Conservation (phyloP, 2,888 invertebrate genomes). For the Druceiella hillmani region DNA sequence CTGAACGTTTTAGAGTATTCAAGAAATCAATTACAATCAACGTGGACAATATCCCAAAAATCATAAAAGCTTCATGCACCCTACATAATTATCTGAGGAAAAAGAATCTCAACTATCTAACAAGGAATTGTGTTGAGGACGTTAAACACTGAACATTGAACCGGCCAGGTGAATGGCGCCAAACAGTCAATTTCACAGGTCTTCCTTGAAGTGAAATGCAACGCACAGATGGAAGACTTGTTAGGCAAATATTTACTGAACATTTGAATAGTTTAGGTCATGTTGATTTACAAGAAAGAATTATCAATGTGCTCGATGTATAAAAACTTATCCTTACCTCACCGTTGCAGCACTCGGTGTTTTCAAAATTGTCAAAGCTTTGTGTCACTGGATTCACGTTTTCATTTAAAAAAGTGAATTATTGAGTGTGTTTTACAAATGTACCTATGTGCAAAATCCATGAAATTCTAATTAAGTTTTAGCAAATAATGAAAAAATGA, state of each 20-base stretch:
- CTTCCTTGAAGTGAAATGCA: slow-evolving; percentile 10
- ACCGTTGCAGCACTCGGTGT: not conserved
- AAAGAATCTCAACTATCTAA: not conserved
- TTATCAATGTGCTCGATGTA: slow-evolving; percentile 2
- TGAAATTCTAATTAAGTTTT: too few species aligned
- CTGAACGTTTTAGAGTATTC: slow-evolving; percentile 12
- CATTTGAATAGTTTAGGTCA: slow-evolving; percentile 11
- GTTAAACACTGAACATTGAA: not conserved
- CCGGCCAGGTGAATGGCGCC: slow-evolving; percentile 15
- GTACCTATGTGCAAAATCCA: too few species aligned
- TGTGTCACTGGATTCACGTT: not conserved
- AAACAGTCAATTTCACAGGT: slow-evolving; percentile 11
- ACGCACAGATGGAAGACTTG: slow-evolving; percentile 12
- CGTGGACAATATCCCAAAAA: not conserved
- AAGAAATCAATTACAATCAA: slow-evolving; percentile 11
- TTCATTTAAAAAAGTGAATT: not conserved
- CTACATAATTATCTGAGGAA: not conserved
- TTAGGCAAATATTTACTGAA: slow-evolving; percentile 12
- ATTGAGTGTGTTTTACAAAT: too few species aligned
- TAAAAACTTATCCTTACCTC: not conserved
- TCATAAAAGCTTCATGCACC: not conserved
- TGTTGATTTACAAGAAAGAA: slow-evolving; percentile 12
- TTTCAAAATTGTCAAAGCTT: not conserved
- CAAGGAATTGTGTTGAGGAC: not conserved
- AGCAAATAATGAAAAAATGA: too few species aligned